Percentiles rank a stretch among this genome's conserved stretches.
These are phyloP conservation scores for Lithophane semibrunnea DNA, from an alignment of 2,888 invertebrate species.

Conservation along the genomic window DNA sequence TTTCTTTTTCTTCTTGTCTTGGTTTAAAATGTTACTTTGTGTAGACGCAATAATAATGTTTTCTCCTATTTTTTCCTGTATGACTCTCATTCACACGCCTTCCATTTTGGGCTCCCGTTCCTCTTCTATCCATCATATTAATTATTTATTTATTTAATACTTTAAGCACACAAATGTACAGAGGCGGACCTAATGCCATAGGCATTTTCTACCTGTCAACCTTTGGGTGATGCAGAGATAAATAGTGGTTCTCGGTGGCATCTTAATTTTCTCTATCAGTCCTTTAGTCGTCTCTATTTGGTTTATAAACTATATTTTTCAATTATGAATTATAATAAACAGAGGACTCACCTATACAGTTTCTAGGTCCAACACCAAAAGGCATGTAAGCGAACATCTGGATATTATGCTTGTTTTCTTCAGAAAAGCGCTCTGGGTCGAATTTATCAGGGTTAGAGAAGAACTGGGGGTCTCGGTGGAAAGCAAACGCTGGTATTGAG, in stretches of 20 bases:
- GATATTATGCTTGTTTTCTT: constrained; percentile 86
- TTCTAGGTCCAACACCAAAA: constrained; percentile 90
- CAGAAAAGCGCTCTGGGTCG: constrained; percentile 89
- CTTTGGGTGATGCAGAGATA: no score
- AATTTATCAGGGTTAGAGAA: constrained; percentile 88
- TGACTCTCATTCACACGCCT: not conserved
- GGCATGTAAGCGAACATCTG: constrained; percentile 79
- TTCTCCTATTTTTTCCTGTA: not conserved
- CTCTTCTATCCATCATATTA: not conserved
- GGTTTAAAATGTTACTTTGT: not conserved
- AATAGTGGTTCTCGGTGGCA: no score
- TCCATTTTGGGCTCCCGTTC: not conserved
- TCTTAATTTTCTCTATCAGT: not conserved
- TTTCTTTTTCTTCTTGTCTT: not conserved
- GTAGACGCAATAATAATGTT: not conserved
- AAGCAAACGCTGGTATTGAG: constrained; percentile 39
- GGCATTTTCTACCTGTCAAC: no score
- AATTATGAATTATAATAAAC: not conserved
- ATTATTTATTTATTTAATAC: no score
- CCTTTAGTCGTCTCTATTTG: not conserved
- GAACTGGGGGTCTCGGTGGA: constrained; percentile 66
- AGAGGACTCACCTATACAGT: constrained; percentile 85
- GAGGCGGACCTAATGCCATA: no score
- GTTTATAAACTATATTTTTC: not conserved
- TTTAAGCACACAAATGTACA: no score